Conservation (phyloP, 2,888 invertebrate genomes). For the Blomia tropicalis region DNA sequence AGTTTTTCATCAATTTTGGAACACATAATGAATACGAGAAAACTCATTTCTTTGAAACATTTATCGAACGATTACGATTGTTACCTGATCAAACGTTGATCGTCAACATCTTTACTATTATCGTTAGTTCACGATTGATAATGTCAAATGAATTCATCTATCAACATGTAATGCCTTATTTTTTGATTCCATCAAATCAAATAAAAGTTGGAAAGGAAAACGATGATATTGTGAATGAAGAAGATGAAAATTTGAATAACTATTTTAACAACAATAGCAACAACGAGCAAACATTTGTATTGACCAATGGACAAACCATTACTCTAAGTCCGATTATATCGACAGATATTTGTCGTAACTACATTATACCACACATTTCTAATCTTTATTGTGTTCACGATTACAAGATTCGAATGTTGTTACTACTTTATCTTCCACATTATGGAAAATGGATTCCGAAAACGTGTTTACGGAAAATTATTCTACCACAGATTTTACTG, state of each 20-base stretch:
- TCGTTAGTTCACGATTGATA: conserved; percentile 20
- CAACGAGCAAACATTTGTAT: background rate
- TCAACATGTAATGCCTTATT: conserved; percentile 18
- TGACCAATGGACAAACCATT: conserved; percentile 17
- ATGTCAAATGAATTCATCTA: conserved; percentile 16
- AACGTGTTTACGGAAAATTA: conserved; percentile 54
- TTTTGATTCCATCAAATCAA: conserved; percentile 17
- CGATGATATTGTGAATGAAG: background rate
- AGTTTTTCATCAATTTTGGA: conserved; percentile 20
- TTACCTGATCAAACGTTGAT: conserved; percentile 16
- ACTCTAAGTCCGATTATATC: conserved; percentile 43
- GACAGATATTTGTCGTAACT: conserved; percentile 50
- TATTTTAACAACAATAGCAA: background rate
- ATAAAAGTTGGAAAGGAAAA: background rate
- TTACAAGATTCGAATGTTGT: conserved; percentile 57
- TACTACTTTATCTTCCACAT: conserved; percentile 58
- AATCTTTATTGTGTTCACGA: conserved; percentile 65
- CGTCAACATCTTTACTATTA: conserved; percentile 7
- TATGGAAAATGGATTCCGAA: conserved; percentile 57
- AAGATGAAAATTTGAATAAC: background rate
- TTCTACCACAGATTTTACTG: conserved; percentile 65
- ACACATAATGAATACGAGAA: conserved; percentile 21
- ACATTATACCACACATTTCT: conserved; percentile 48
- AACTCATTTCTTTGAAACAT: conserved; percentile 5
- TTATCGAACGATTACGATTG: conserved; percentile 13